These are phyloP conservation scores for Melieria picta DNA, from an alignment of 2,888 invertebrate species.

Conservation along the genomic window DNA sequence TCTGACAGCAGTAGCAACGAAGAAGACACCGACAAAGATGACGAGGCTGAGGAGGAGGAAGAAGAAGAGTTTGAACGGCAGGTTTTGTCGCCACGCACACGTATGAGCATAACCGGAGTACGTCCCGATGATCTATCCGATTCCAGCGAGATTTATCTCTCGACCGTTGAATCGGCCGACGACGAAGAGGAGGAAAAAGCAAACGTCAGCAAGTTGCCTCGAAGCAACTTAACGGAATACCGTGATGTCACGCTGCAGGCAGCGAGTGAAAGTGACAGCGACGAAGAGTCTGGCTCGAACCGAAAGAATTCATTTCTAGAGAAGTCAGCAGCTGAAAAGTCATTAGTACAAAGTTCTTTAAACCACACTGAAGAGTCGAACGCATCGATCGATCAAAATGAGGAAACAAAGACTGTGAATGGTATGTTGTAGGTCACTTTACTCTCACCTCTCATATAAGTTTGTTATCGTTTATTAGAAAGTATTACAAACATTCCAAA, in stretches of 20 bases:
- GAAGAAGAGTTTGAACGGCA: constrained; percentile 50
- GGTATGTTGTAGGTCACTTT: neutral
- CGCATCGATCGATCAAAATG: neutral
- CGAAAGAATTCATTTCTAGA: constrained; percentile 5
- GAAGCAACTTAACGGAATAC: neutral
- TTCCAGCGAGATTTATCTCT: constrained; percentile 59
- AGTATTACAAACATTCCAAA: neutral
- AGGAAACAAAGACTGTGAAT: neutral
- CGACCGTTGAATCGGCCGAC: constrained; percentile 31
- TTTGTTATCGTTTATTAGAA: too few relatives aligned
- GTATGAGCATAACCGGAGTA: constrained; percentile 64
- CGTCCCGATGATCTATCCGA: constrained; percentile 55
- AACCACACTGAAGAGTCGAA: neutral
- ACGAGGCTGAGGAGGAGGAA: constrained; percentile 53
- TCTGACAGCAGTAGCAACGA: too few relatives aligned
- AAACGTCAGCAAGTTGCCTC: neutral
- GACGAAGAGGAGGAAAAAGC: constrained; percentile 9
- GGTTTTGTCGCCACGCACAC: constrained; percentile 59
- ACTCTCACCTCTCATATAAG: too few relatives aligned
- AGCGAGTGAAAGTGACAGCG: neutral
- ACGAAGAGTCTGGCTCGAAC: neutral
- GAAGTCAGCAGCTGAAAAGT: constrained; percentile 4
- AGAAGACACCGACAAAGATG: constrained; percentile 37
- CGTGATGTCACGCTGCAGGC: neutral
- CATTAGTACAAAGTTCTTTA: neutral